Percentiles rank a stretch among this genome's conserved stretches.
Evolutionary conservation across 2,113 vertebrate genomes (phyloP).

Genomic region (Lampris incognitus): DNA sequence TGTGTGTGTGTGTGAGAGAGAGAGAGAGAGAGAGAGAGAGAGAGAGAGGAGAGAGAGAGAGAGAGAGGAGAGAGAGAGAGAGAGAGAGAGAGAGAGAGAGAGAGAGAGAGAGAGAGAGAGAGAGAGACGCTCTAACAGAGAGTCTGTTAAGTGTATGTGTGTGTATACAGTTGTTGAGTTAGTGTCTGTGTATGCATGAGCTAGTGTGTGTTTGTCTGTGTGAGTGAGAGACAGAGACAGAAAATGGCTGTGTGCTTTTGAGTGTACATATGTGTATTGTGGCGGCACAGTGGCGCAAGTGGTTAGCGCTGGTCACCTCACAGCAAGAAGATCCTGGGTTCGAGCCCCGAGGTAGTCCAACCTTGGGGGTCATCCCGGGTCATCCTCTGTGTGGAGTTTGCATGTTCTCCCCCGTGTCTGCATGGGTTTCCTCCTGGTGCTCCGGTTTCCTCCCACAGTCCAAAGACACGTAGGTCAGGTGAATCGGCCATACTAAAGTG

Average conservation of each 20-base stretch:
- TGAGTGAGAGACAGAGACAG: not conserved
- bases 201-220: not conserved
- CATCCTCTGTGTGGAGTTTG: no score
- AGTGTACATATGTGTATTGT: not conserved
- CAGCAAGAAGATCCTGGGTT: no score
- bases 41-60: slow-evolving; percentile 4
- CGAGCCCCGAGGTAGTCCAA: no score
- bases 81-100: not conserved
- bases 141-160: not conserved
- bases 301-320: no score
- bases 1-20: not conserved
- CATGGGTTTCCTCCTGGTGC: no score
- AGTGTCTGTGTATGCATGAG: not conserved
- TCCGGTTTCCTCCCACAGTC: no score
- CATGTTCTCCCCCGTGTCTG: no score
- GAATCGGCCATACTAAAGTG: no score
- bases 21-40: not conserved
- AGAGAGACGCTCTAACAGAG: not conserved
- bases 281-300: no score
- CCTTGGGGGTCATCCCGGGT: no score
- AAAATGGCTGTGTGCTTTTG: not conserved
- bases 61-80: not conserved
- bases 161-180: not conserved
- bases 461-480: no score
- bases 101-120: not conserved